Conservation (phyloP, 2,888 invertebrate genomes). For the Bimastos eiseni region DNA sequence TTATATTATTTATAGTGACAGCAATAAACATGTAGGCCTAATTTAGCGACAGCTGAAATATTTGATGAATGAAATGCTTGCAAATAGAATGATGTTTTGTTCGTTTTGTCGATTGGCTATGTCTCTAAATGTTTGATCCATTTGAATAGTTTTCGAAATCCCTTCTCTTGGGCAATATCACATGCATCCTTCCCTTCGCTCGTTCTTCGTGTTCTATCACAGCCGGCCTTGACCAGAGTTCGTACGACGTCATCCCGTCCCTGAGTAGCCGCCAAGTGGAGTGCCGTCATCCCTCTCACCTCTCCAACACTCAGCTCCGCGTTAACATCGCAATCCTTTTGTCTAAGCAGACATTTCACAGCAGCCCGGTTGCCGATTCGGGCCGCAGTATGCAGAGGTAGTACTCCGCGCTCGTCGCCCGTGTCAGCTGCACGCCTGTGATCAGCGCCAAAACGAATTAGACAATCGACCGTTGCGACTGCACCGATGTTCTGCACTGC, state of each 20-base stretch:
- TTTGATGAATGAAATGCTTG: neutral
- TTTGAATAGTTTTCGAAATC: constrained; percentile 1
- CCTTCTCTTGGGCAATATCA: constrained; percentile 38
- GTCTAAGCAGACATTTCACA: constrained; percentile 36
- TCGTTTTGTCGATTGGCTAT: neutral
- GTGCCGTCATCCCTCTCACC: constrained; percentile 39
- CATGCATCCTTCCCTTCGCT: constrained; percentile 40
- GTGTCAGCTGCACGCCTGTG: constrained; percentile 42
- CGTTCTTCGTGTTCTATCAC: constrained; percentile 37
- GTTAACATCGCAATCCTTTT: constrained; percentile 38
- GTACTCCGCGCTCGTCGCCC: constrained; percentile 36
- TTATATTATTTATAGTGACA: no score
- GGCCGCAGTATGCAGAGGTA: constrained; percentile 41
- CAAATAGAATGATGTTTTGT: neutral
- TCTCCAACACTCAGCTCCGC: constrained; percentile 37
- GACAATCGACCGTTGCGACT: constrained; percentile 42
- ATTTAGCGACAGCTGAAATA: neutral
- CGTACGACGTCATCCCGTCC: constrained; percentile 39
- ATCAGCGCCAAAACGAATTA: constrained; percentile 49
- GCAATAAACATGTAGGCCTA: no score
- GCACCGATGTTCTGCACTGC: constrained; percentile 43
- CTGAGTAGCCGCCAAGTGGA: constrained; percentile 42
- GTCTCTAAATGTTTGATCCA: neutral
- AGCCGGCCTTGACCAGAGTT: constrained; percentile 38
- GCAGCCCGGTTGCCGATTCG: constrained; percentile 40